These are phyloP conservation scores for Anolis carolinensis DNA, from an alignment of 2,113 vertebrate species.

Conservation along the genomic window DNA sequence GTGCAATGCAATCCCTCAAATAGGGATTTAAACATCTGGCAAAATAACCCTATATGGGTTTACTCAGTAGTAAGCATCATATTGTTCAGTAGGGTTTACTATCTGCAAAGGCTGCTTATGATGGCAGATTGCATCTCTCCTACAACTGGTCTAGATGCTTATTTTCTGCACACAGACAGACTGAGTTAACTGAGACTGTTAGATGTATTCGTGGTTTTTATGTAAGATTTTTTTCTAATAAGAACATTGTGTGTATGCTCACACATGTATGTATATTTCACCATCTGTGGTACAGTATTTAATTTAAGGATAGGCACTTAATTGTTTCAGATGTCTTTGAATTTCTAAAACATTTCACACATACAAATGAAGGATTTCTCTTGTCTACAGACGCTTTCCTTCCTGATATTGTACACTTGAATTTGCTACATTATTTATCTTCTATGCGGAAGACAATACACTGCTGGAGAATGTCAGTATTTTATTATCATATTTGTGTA, in stretches of 20 bases:
- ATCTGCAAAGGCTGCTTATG: background rate
- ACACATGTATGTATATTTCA: background rate
- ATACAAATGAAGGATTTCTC: background rate
- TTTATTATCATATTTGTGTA: constrained; percentile 24
- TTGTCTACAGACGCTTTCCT: background rate
- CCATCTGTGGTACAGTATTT: background rate
- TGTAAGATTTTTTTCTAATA: too few species aligned
- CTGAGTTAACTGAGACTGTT: background rate
- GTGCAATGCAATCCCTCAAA: background rate
- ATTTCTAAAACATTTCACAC: constrained; percentile 1
- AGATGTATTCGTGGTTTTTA: background rate
- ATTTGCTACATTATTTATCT: constrained; percentile 26
- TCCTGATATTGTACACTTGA: constrained; percentile 9
- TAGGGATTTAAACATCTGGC: background rate
- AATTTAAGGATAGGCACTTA: background rate
- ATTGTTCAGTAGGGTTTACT: background rate
- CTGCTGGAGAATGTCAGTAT: constrained; percentile 4
- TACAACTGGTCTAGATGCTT: background rate
- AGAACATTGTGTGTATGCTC: background rate
- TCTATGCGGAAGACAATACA: constrained; percentile 13
- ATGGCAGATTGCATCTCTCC: background rate
- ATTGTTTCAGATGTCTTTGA: background rate
- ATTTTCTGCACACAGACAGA: background rate
- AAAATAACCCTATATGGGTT: background rate
- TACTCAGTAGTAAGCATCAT: background rate